Evolutionary conservation across 1,140 invertebrate genomes (phyloP).

Genomic region (Bombus pyrosoma): DNA sequence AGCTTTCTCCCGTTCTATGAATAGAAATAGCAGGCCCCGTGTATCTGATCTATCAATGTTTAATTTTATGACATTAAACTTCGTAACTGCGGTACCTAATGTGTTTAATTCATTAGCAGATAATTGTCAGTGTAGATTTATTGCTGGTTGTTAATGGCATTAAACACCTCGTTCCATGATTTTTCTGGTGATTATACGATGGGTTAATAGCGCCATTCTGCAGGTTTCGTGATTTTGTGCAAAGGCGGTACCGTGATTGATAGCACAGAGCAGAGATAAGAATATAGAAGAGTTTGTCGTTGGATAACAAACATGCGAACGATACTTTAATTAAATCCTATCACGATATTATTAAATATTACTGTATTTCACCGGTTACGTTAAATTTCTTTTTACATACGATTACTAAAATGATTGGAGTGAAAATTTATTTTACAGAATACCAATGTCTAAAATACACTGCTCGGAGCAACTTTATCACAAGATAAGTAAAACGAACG

Average conservation of each 20-base stretch:
- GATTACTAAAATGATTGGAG: too few species aligned
- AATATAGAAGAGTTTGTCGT: background rate
- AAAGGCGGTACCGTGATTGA: conserved; percentile 5
- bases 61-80: background rate
- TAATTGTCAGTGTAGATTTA: background rate
- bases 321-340: background rate
- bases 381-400: too few species aligned
- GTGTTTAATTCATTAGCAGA: background rate
- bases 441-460: too few species aligned
- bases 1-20: too few species aligned
- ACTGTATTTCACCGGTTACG: too few species aligned
- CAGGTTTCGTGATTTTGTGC: conserved; percentile 28
- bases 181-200: background rate
- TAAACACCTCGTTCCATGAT: conserved; percentile 13
- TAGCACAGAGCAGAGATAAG: conserved; percentile 8
- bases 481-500: too few species aligned
- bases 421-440: too few species aligned
- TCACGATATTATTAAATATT: background rate
- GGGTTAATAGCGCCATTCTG: background rate
- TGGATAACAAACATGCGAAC: conserved; percentile 13
- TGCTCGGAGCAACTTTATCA: too few species aligned
- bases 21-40: background rate
- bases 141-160: background rate
- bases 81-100: too few species aligned
- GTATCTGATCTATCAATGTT: background rate